Evolutionary conservation across 2,113 vertebrate genomes (phyloP).

Genomic region (Lathamus discolor): DNA sequence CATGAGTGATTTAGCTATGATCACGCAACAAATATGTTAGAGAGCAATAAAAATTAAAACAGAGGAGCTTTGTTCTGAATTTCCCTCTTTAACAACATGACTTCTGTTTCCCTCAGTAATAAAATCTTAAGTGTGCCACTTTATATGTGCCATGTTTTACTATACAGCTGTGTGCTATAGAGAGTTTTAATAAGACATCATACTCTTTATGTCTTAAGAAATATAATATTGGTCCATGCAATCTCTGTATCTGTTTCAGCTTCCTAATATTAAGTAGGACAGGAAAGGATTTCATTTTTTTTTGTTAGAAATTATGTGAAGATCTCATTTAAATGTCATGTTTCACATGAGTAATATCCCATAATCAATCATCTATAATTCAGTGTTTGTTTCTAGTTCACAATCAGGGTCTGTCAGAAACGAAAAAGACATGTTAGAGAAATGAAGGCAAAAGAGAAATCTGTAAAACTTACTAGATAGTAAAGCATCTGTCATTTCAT

Average conservation of each 20-base stretch:
- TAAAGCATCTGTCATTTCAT: neutral
- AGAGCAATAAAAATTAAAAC: constrained; percentile 11
- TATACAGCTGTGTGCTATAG: neutral
- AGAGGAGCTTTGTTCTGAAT: constrained; percentile 18
- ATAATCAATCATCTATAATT: neutral
- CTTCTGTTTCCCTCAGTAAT: neutral
- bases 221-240: neutral
- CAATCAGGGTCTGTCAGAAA: neutral
- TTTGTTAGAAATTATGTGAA: neutral
- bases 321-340: neutral
- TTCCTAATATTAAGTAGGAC: neutral
- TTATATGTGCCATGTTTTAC: neutral
- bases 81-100: neutral
- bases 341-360: neutral
- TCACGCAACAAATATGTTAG: neutral
- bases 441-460: neutral
- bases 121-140: constrained; percentile 1
- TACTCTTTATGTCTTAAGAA: neutral
- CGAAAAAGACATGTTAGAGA: neutral
- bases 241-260: neutral
- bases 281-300: neutral
- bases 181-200: neutral
- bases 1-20: neutral
- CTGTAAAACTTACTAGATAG: neutral
- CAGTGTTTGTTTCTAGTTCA: neutral